Evolutionary conservation across 2,797 vertebrate species (phyloP), one percentile per base, ranked within the genome.

Genomic region (Malurus splendens): DNA sequence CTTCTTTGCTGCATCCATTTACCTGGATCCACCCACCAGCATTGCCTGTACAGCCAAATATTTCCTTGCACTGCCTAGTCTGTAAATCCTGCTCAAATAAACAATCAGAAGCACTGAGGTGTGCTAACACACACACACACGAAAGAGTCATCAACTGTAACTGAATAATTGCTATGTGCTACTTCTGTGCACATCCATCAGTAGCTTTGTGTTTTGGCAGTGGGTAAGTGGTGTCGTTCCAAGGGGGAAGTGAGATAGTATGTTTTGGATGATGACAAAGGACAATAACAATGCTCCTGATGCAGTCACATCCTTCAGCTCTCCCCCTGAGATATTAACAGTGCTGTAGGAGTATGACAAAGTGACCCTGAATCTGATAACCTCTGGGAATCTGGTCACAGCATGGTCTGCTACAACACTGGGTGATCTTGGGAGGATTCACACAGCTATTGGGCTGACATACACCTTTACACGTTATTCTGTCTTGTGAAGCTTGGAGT

Each of bases 361-460:
- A 60, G 8, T 36, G 36, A 36, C 36, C 36, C 36, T 36, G 10
- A 36, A 36, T 36, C 10, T 36, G 36, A 36, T 36, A 36, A 36
- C 12, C 36, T 36, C 36, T 36, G 36, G 10, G 36, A 36, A 23
- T 75, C 39, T 17, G 36, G 30, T 59, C 52, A 73, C 38, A 48
- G 5, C 0, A 0, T 3, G 13, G 8, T 76, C 45, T 82, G 32
- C 72, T 24, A 18, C 30, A 48, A 14, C 1, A 7, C 15, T 45
- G 56, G 25, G 14, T 41, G 39, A 23, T 80, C 36, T 56, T 38
- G 13, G 33, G 11, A 79, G 19, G n/a, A 30, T 39, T 61, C 18
- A 6, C 14, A 14, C 18, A 47, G 36, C 22, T 42, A 9, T 12
- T 51, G n/a, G 77, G 27, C 33, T 72, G 59, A 67, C 33, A 28